Percentiles rank a stretch among this genome's conserved stretches.
Evolutionary conservation across 2,888 invertebrate genomes (phyloP).

Genomic region (Pristionchus japonicus): DNA sequence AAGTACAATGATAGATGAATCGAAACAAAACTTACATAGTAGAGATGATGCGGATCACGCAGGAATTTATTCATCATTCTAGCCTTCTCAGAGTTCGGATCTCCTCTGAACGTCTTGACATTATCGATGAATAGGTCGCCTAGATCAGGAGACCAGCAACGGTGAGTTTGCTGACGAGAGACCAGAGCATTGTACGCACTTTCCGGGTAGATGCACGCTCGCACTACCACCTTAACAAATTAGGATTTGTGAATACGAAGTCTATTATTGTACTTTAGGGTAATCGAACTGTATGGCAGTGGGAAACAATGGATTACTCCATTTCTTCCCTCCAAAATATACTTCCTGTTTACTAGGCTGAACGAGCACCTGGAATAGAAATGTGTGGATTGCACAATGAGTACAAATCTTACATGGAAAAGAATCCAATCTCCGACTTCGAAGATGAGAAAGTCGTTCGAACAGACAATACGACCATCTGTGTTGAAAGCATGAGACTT

Average conservation of each 20-base stretch:
- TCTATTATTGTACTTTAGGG: not conserved
- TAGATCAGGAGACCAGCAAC: conserved; percentile 43
- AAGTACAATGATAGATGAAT: not conserved
- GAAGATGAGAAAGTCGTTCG: conserved; percentile 27
- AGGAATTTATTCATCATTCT: not conserved
- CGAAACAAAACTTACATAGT: not conserved
- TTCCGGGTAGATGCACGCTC: conserved; percentile 3
- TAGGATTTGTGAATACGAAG: not conserved
- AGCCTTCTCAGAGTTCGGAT: not conserved
- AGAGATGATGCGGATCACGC: not conserved
- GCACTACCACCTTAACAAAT: not conserved
- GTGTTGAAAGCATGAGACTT: not conserved
- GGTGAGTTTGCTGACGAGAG: not conserved
- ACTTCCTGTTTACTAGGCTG: not conserved
- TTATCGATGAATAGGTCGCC: conserved; percentile 21
- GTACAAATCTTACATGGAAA: not conserved
- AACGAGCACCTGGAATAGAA: not conserved
- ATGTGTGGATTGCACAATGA: not conserved
- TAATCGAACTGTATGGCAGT: conserved; percentile 4
- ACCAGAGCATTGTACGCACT: not conserved
- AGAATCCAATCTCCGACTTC: conserved; percentile 45
- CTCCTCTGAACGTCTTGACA: not conserved
- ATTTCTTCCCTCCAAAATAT: not conserved
- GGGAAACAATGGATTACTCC: not conserved
- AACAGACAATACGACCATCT: conserved; percentile 32